Percentiles rank a stretch among this genome's conserved stretches.
phyloP scores from a whole-genome alignment of 1,140 invertebrate genomes.

The Pristionchus pacificus region DNA sequence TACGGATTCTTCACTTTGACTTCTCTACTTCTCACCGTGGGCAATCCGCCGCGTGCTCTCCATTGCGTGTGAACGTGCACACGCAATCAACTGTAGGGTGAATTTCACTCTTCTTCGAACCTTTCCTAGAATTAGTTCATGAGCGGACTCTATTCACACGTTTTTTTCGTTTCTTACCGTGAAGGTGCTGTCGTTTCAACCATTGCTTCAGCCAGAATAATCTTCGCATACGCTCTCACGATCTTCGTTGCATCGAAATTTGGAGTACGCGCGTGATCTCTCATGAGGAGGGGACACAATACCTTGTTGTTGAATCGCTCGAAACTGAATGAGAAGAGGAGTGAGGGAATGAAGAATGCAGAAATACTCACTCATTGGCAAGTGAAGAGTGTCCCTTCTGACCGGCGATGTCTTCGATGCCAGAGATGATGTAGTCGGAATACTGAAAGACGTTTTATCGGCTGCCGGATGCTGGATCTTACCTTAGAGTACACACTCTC shows the following conservation, averaged over 20 bases:
- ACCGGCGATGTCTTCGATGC: conserved; percentile 36
- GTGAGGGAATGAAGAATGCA: not conserved
- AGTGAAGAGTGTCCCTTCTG: conserved; percentile 34
- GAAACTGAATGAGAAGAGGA: conserved; percentile 21
- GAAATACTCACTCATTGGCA: conserved; percentile 23
- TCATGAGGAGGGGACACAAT: conserved; percentile 25
- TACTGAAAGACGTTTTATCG: conserved; percentile 18
- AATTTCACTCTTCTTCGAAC: no score
- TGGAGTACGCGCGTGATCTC: conserved; percentile 18
- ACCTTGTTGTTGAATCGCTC: conserved; percentile 39
- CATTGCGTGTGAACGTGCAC: no score
- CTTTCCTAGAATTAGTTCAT: no score
- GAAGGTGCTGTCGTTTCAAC: no score
- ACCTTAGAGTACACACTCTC: conserved; percentile 34
- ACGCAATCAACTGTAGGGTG: no score
- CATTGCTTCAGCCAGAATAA: conserved; percentile 32
- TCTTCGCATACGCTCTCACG: conserved; percentile 35
- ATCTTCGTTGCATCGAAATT: conserved; percentile 34
- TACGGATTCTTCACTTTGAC: no score
- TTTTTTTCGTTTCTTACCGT: no score
- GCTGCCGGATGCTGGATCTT: not conserved
- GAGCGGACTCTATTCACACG: no score
- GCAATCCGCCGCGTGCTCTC: no score
- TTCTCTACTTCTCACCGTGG: no score
- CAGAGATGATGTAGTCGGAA: conserved; percentile 36